Percentiles rank a stretch among this genome's conserved stretches.
Conservation (phyloP, 2,888 invertebrate genomes). For the Melanophora roralis region DNA sequence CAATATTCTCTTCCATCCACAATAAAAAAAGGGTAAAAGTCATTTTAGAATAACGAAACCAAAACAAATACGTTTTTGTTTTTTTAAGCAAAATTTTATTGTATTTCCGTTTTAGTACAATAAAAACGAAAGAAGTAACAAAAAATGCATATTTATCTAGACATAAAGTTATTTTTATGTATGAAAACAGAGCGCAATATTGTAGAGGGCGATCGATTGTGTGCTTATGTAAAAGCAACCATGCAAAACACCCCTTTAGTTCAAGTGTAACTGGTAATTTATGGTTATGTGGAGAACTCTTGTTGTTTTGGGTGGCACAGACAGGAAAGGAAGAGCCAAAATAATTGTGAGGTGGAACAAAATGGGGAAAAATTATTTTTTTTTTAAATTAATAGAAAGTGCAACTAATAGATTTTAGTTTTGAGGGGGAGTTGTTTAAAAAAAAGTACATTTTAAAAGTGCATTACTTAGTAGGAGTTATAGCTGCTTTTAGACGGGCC, state of each 20-base stretch:
- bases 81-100: not conserved
- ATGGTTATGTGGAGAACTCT: not conserved
- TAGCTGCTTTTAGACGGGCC: too few relatives aligned
- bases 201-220: not conserved
- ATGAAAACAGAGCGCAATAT: not conserved
- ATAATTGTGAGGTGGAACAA: not conserved
- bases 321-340: conserved; percentile 3
- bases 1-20: too few relatives aligned
- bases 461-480: not conserved
- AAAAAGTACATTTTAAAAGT: too few relatives aligned
- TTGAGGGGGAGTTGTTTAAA: not conserved
- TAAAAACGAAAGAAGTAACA: not conserved
- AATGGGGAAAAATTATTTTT: not conserved
- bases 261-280: conserved; percentile 50
- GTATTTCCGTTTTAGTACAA: conserved; percentile 5
- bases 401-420: not conserved
- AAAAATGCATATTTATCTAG: conserved; percentile 15
- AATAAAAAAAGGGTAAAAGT: too few relatives aligned
- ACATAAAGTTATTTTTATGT: not conserved
- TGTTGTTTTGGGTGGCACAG: not conserved
- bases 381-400: not conserved
- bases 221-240: conserved; percentile 17
- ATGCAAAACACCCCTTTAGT: conserved; percentile 53
- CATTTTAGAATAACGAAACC: not conserved
- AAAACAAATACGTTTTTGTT: not conserved